These are phyloP conservation scores for Pelagia noctiluca DNA, from an alignment of 30 jellyfish, hydroid and myxozoan species.

Conservation along the genomic window DNA sequence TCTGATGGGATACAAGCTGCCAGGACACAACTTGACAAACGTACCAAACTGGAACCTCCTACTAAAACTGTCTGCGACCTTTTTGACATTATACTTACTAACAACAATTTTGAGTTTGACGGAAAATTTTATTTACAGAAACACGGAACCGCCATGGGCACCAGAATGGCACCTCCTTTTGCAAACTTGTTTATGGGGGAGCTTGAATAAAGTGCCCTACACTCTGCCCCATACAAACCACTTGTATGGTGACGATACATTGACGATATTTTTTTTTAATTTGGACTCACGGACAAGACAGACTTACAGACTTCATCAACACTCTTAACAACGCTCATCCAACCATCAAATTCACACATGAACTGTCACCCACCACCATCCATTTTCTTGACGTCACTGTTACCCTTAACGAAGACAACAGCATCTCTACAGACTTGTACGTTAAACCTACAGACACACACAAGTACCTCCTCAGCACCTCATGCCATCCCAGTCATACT, in stretches of 20 bases:
- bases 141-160: slow-evolving; percentile 22
- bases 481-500: not conserved
- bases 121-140: slow-evolving; percentile 15
- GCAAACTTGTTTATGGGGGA: not conserved
- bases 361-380: not conserved
- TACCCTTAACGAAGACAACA: not conserved
- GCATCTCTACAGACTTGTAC: not conserved
- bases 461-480: not conserved
- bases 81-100: slow-evolving; percentile 2
- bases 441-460: not conserved
- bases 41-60: slow-evolving; percentile 14
- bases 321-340: not conserved
- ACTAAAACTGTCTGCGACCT: slow-evolving; percentile 28
- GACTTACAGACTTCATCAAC: too few species aligned
- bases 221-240: not conserved
- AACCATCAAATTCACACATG: not conserved
- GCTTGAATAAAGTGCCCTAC: not conserved
- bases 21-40: slow-evolving; percentile 17
- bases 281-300: too few species aligned
- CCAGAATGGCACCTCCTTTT: not conserved
- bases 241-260: slow-evolving; percentile 6
- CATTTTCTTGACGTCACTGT: not conserved
- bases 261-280: too few species aligned
- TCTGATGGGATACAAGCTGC: not conserved
- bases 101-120: slow-evolving; percentile 38